A percentile compares a stretch with the other conserved stretches of the same genome.
phyloP scores from a whole-genome alignment of 2,888 invertebrate genomes.

The Ischnura elegans region DNA sequence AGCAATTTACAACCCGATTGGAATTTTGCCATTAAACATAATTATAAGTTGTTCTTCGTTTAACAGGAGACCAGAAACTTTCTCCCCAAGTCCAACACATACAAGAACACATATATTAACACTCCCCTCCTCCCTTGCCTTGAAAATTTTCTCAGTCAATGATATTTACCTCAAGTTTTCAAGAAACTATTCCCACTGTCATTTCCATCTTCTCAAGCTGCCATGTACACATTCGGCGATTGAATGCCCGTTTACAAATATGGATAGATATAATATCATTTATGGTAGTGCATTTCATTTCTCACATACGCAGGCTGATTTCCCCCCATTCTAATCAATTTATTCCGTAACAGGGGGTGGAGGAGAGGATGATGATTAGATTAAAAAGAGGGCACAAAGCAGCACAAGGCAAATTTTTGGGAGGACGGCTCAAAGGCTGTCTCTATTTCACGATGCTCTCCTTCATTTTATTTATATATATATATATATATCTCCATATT shows the following conservation, averaged over 20 bases:
- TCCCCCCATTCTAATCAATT: too few species aligned
- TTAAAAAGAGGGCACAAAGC: conserved; percentile 59
- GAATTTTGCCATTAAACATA: conserved; percentile 42
- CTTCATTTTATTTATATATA: too few species aligned
- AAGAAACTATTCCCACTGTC: background rate
- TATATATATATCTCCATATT: too few species aligned
- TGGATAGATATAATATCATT: conserved; percentile 25
- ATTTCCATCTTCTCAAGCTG: background rate
- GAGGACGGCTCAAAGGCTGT: conserved; percentile 56
- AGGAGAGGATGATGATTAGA: conserved; percentile 36
- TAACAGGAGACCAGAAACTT: conserved; percentile 26
- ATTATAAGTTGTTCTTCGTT: conserved; percentile 44
- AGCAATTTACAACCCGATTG: conserved; percentile 51
- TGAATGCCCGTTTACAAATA: background rate
- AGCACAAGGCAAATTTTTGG: conserved; percentile 54
- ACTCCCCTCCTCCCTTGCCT: conserved; percentile 45
- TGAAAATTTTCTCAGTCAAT: background rate
- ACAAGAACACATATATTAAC: conserved; percentile 60
- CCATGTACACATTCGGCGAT: background rate
- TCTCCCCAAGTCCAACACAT: conserved; percentile 59
- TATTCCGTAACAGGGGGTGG: background rate
- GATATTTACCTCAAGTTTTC: background rate
- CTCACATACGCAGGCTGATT: background rate
- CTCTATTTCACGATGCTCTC: background rate
- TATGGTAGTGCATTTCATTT: background rate